Conservation (phyloP, 2,888 invertebrate genomes). For the Hoplodrina ambigua region DNA sequence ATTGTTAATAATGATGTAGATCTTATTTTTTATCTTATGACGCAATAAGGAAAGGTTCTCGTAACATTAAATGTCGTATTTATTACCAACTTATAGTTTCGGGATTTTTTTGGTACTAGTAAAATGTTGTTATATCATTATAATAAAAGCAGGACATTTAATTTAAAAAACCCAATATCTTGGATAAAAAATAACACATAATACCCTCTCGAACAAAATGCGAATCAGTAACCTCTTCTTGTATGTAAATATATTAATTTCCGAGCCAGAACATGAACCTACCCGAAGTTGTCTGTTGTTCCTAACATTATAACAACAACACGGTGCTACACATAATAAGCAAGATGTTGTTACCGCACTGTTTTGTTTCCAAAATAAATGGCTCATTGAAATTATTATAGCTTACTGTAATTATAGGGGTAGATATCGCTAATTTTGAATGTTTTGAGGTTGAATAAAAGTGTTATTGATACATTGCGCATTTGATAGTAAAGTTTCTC, state of each 20-base stretch:
- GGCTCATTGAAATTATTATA: constrained; percentile 69
- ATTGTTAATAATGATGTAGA: background rate
- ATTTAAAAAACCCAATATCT: background rate
- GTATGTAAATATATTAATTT: constrained; percentile 69
- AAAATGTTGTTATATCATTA: background rate
- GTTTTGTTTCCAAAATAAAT: constrained; percentile 73
- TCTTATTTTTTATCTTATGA: background rate
- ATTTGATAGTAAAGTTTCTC: background rate
- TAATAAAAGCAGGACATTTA: background rate
- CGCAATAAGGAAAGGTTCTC: background rate
- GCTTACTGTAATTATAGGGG: constrained; percentile 18
- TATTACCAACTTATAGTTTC: too few relatives aligned
- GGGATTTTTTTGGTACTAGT: too few relatives aligned
- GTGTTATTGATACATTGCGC: background rate
- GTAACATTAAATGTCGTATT: background rate
- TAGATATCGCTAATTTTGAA: constrained; percentile 2
- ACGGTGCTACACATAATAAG: constrained; percentile 70
- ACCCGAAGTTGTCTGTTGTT: constrained; percentile 67
- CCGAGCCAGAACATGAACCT: constrained; percentile 67
- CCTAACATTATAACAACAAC: constrained; percentile 73
- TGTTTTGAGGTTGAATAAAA: background rate
- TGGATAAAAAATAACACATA: constrained; percentile 12
- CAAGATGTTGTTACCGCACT: constrained; percentile 64
- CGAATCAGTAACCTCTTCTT: constrained; percentile 56
- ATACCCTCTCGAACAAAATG: constrained; percentile 35